Evolutionary conservation across 2,113 vertebrate genomes (phyloP).

Genomic region (Plotosus lineatus): DNA sequence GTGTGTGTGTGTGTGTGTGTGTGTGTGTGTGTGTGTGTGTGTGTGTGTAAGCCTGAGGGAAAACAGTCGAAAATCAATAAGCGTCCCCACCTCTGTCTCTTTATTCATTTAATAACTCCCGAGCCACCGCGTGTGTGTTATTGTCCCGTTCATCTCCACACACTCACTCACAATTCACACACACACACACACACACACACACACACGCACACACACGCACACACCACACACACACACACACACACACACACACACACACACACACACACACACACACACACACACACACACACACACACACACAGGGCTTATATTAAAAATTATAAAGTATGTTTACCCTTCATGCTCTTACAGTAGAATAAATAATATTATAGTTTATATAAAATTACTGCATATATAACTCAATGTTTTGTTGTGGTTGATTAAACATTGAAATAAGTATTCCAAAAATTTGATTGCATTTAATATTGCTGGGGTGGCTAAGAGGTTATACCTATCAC

Average conservation of each 20-base stretch:
- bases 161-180: background rate
- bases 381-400: background rate
- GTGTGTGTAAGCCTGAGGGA: slow-evolving; percentile 74
- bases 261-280: no score
- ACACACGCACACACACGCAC: slow-evolving; percentile 44
- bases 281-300: slow-evolving; percentile 32
- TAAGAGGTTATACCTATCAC: no score
- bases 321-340: background rate
- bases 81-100: slow-evolving; percentile 77
- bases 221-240: background rate
- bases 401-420: background rate
- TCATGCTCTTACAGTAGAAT: background rate
- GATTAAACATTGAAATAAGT: background rate
- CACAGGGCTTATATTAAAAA: background rate
- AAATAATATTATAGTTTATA: background rate
- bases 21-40: slow-evolving; percentile 58
- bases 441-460: no score
- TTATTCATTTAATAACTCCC: slow-evolving; percentile 82
- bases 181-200: slow-evolving; percentile 4
- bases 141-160: slow-evolving; percentile 69
- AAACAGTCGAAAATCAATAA: slow-evolving; percentile 78
- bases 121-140: slow-evolving; percentile 76
- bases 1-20: slow-evolving; percentile 63
- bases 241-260: background rate
- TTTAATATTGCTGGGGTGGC: no score